Percentiles rank a stretch among this genome's conserved stretches.
Conservation (phyloP, 2,113 vertebrate genomes). For the Poicephalus gulielmi region DNA sequence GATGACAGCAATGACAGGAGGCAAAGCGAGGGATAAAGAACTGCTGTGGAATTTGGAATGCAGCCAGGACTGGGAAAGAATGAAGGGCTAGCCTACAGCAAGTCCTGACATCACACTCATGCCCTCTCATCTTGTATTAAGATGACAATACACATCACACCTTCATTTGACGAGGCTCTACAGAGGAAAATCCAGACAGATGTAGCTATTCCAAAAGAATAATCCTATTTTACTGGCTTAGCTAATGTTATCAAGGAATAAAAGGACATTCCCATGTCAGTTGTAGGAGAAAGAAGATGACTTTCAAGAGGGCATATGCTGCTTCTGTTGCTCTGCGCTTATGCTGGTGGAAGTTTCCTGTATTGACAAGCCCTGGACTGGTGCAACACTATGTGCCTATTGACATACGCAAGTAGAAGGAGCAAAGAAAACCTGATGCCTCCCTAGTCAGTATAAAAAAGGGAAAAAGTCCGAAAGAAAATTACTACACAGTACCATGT, state of each 20-base stretch:
- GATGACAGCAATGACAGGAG: neutral
- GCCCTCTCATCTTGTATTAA: neutral
- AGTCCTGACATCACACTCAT: neutral
- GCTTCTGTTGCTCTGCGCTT: neutral
- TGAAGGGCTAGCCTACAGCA: neutral
- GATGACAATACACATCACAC: neutral
- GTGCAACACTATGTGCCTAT: neutral
- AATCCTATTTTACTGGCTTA: neutral
- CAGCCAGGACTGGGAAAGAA: neutral
- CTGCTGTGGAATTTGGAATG: neutral
- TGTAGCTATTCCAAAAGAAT: neutral
- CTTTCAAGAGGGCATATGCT: neutral
- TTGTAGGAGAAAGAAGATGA: neutral
- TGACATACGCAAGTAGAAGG: neutral
- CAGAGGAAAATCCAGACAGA: neutral
- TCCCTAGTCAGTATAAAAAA: neutral
- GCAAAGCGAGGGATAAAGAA: neutral
- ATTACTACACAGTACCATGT: rapidly evolving
- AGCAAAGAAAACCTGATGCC: neutral
- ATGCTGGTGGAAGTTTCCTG: neutral
- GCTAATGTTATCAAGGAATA: neutral
- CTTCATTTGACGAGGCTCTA: neutral
- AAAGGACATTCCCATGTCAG: neutral
- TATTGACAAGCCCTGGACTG: neutral
- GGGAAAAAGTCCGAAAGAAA: neutral